Evolutionary conservation across 2,797 vertebrate species (phyloP).

Genomic region (Sarcophilus harrisii): DNA sequence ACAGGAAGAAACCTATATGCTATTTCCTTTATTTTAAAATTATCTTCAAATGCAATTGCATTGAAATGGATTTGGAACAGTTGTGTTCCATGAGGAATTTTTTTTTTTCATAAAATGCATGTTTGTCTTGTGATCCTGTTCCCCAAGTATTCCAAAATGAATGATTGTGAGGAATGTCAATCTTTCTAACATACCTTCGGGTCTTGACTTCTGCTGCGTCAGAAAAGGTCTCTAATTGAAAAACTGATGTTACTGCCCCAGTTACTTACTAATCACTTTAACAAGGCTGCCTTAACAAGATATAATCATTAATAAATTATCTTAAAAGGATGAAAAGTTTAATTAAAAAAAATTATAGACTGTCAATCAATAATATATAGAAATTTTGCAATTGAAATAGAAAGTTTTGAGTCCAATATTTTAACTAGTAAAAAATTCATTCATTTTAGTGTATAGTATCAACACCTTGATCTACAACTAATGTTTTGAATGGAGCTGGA

Average conservation of each 20-base stretch:
- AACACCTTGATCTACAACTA: background rate
- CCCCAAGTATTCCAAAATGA: conserved; percentile 48
- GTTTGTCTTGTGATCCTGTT: background rate
- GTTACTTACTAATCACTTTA: conserved; percentile 76
- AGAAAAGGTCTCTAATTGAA: conserved; percentile 71
- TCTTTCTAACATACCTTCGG: conserved; percentile 78
- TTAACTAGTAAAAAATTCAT: conserved; percentile 34
- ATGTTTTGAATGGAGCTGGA: background rate
- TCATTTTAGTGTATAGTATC: background rate
- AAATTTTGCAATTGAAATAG: conserved; percentile 28
- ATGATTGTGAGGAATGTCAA: conserved; percentile 47
- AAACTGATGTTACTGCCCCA: conserved; percentile 77
- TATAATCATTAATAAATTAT: conserved; percentile 82
- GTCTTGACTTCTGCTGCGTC: conserved; percentile 80
- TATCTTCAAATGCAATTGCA: conserved; percentile 19
- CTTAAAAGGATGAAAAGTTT: conserved; percentile 76
- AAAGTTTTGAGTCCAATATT: conserved; percentile 31
- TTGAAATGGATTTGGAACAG: conserved; percentile 19
- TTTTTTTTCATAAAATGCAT: background rate
- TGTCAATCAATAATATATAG: conserved; percentile 10
- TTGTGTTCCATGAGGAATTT: background rate
- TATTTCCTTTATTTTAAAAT: conserved; percentile 41
- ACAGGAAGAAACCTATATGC: background rate
- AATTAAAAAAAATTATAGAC: conserved; percentile 68
- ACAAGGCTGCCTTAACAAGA: conserved; percentile 31